Base-by-base conservation (phyloP, 2,797 vertebrate genomes). In the Coregonus ussuriensis region DNA sequence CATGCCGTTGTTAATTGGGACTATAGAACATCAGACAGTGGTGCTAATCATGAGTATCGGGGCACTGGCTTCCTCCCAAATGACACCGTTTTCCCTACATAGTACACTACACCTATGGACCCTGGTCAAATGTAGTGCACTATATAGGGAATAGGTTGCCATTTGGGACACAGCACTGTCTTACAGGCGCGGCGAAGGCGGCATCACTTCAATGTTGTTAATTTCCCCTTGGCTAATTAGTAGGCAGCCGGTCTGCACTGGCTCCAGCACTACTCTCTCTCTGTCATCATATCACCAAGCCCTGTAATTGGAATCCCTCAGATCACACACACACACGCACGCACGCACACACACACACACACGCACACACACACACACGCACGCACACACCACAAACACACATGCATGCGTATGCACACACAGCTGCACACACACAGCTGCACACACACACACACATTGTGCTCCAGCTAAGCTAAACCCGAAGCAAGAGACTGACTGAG, bases 151-250 rank as follows among this genome's bases (percentile, higher is more conserved):
- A 62, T n/a, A 62, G 4, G n/a, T n/a, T 21, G 56, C n/a, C n/a
- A n/a, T n/a, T 62, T 21, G n/a, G 56, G 56, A 62, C 56, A 62
- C n/a, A 62, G 2, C 80, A n/a, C 75, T 69, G 82, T 83, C 81
- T 86, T 56, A 9, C 76, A 71, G 82, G 71, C 56, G 77, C 2
- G 14, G 14, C 4, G 53, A 15, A 54, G 14, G 3, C 53, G 13
- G 53, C 76, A 56, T 88, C 89, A 81, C 72, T 81, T 80, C 72
- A 54, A 68, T 51, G 9, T 75, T 59, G 74, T 78, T 88, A 33
- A 86, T 86, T 89, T 91, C 84, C 87, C 82, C 79, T 77, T 78
- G 54, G 77, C 81, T 91, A 88, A 91, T 92, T 92, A 62, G 81
- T 47, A 13, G 9, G 84, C 85, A 62, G 82, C 88, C 82, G 72